Conservation (phyloP, 2,797 vertebrate species). For the Harpagifer antarcticus region DNA sequence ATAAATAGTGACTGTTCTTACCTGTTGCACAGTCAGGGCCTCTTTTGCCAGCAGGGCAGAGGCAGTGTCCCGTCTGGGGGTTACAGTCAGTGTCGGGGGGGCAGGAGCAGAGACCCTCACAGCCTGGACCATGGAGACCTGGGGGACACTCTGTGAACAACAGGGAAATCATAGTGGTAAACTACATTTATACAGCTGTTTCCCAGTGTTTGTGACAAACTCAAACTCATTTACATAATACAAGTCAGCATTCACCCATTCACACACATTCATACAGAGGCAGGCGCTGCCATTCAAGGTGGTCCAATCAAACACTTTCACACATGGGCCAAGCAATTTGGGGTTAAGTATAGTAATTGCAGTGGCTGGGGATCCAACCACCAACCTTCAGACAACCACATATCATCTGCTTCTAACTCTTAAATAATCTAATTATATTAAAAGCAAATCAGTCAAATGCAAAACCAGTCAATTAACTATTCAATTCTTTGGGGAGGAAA, state of each 20-base stretch:
- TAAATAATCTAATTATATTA: neutral
- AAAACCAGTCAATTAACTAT: neutral
- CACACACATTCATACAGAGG: too few species aligned
- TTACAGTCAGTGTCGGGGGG: conserved; percentile 68
- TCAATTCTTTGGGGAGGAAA: neutral
- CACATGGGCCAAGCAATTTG: too few species aligned
- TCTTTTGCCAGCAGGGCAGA: conserved; percentile 75
- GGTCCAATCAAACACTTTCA: too few species aligned
- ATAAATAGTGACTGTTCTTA: conserved; percentile 42
- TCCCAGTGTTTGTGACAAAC: too few species aligned
- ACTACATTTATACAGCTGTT: neutral
- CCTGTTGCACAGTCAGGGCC: conserved; percentile 67
- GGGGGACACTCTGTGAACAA: conserved; percentile 66
- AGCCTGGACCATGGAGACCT: conserved; percentile 75
- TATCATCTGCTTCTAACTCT: neutral
- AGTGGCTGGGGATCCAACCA: too few species aligned
- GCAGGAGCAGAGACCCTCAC: conserved; percentile 69
- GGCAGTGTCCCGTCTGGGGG: conserved; percentile 69
- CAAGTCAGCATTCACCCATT: too few species aligned
- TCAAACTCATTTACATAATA: too few species aligned
- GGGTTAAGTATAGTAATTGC: neutral
- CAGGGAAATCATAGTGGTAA: neutral
- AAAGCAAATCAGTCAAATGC: neutral
- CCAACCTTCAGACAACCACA: too few species aligned
- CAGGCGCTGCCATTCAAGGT: too few species aligned